Percentiles rank a stretch among this genome's conserved stretches.
Conservation (phyloP, 2,888 invertebrate species). For the Vesta saturnalis region DNA sequence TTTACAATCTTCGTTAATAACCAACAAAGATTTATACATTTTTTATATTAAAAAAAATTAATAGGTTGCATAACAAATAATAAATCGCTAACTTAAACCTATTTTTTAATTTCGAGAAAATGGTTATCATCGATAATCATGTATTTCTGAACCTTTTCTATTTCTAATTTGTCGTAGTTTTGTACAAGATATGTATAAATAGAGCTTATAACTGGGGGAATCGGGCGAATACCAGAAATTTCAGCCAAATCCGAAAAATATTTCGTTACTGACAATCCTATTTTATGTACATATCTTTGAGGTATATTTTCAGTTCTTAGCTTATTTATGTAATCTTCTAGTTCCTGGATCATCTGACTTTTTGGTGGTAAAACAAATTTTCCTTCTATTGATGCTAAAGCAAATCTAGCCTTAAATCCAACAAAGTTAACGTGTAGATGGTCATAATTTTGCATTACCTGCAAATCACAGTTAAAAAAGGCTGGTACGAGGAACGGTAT, state of each 20-base stretch:
- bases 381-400: neutral
- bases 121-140: no score
- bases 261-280: neutral
- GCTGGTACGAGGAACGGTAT: neutral
- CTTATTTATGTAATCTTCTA: neutral
- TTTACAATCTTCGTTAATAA: no score
- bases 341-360: neutral
- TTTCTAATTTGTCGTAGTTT: no score
- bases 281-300: neutral
- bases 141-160: no score
- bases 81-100: no score
- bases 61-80: no score
- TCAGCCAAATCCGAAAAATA: neutral
- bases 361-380: neutral
- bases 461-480: neutral
- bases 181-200: no score
- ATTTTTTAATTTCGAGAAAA: no score
- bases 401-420: neutral
- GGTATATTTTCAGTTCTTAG: neutral
- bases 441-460: constrained; percentile 27
- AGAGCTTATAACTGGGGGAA: constrained; percentile 76
- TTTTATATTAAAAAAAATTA: no score
- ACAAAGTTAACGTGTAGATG: neutral
- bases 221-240: constrained; percentile 66
- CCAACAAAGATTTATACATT: no score